Conservation (phyloP, 2,113 vertebrate species). For the human (Homo sapiens) region DNA sequence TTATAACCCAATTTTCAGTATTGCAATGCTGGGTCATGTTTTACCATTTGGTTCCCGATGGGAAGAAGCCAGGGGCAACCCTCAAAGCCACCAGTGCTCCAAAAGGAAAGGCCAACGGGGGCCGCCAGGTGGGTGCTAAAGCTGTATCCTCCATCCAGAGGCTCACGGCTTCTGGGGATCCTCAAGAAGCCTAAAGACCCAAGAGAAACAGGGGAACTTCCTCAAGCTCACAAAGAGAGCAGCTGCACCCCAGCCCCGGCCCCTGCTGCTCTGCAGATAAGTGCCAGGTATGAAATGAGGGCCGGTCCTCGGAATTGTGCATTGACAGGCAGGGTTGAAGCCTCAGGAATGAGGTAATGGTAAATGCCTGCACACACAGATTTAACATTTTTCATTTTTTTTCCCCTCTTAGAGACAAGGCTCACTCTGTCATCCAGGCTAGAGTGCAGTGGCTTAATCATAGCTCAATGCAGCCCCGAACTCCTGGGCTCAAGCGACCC, state of each 20-base stretch:
- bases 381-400: no score
- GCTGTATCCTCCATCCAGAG: neutral
- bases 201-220: neutral
- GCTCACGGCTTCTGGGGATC: neutral
- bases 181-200: neutral
- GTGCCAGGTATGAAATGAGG: accelerated
- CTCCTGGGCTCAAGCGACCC: no score
- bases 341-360: no score
- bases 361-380: no score
- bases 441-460: no score
- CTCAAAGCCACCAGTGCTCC: neutral
- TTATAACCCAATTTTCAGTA: neutral
- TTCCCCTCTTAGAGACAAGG: no score
- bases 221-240: neutral
- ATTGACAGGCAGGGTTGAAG: neutral
- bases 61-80: no score
- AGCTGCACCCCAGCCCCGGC: neutral
- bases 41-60: neutral
- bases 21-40: neutral
- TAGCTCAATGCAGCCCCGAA: no score
- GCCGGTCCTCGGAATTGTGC: neutral
- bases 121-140: neutral
- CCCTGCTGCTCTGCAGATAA: neutral
- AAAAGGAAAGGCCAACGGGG: neutral
- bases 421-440: no score